Evolutionary conservation across 1,140 invertebrate species (phyloP).

Genomic region (Drosophila pallidifrons): DNA sequence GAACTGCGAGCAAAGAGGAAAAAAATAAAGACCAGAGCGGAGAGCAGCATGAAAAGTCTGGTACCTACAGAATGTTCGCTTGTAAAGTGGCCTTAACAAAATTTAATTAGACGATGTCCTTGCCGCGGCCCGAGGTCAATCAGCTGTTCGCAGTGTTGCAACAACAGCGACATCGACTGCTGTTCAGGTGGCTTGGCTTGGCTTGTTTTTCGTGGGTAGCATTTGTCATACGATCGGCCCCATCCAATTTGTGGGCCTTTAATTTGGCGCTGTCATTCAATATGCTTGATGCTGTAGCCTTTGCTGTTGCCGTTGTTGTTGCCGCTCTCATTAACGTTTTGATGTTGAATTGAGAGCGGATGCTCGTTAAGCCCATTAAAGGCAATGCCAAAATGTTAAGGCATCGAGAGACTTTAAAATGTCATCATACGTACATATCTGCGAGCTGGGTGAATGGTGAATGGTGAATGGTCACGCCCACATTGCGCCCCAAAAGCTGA

Average conservation of each 20-base stretch:
- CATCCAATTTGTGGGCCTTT: conserved; percentile 33
- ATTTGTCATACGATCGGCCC: conserved; percentile 69
- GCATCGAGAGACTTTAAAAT: conserved; percentile 67
- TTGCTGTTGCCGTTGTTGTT: conserved; percentile 8
- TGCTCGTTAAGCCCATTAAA: conserved; percentile 76
- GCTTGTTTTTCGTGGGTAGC: conserved; percentile 18
- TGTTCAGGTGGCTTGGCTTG: conserved; percentile 49
- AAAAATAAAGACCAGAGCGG: conserved; percentile 1
- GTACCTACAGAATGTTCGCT: conserved; percentile 38
- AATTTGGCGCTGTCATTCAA: conserved; percentile 77
- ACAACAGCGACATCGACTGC: conserved; percentile 5
- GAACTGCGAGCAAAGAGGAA: conserved; percentile 54
- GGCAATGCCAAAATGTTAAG: conserved; percentile 52
- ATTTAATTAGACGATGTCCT: conserved; percentile 72
- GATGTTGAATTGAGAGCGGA: conserved; percentile 52
- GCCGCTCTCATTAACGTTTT: conserved; percentile 41
- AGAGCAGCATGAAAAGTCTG: conserved; percentile 26
- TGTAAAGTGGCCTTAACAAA: conserved; percentile 55
- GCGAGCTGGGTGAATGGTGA: background rate
- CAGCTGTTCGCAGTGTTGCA: conserved; percentile 32
- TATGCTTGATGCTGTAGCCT: conserved; percentile 54
- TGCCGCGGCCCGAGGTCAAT: conserved; percentile 62
- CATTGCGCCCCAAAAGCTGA: conserved; percentile 47
- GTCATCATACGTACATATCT: conserved; percentile 30
- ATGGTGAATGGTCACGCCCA: conserved; percentile 43